phyloP scores from a whole-genome alignment of 2,113 vertebrate species.

The Periophthalmodon schlosseri region DNA sequence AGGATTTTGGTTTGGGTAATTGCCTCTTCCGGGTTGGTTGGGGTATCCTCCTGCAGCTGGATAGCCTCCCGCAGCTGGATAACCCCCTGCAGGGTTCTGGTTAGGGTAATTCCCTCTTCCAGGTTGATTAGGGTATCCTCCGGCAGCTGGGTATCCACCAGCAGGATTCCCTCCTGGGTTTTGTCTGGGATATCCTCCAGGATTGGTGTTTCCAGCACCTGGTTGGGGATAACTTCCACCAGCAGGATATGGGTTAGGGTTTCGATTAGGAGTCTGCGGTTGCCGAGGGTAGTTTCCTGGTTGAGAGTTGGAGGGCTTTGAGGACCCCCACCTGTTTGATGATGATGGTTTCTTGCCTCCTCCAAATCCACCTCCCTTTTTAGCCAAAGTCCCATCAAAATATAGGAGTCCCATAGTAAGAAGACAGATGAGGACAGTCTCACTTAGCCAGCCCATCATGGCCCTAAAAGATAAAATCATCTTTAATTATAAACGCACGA shows the following conservation, averaged over 20 bases:
- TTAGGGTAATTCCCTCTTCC: conserved; percentile 63
- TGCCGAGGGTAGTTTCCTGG: conserved; percentile 58
- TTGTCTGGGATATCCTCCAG: conserved; percentile 50
- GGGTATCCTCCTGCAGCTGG: conserved; percentile 21
- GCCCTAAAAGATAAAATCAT: conserved; percentile 18
- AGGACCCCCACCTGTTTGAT: conserved; percentile 25
- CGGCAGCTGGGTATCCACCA: conserved; percentile 44
- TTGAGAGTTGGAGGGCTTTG: conserved; percentile 58
- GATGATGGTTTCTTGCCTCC: conserved; percentile 38
- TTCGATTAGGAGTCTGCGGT: conserved; percentile 54
- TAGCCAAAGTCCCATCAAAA: conserved; percentile 54
- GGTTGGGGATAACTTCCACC: conserved; percentile 65
- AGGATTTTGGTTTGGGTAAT: conserved; percentile 54
- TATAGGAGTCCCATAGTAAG: conserved; percentile 55
- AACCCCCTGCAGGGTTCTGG: conserved; percentile 59
- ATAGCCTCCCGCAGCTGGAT: conserved; percentile 46
- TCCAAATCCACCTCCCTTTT: conserved; percentile 25
- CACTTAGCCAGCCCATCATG: conserved; percentile 56
- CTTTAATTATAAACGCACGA: background rate
- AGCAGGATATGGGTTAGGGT: conserved; percentile 64
- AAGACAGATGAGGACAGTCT: conserved; percentile 40
- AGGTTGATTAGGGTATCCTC: conserved; percentile 61
- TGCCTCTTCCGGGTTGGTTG: conserved; percentile 23
- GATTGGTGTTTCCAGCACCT: conserved; percentile 55
- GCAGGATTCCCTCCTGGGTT: conserved; percentile 28